A percentile compares a stretch with the other conserved stretches of the same genome.
Evolutionary conservation across 2,797 vertebrate species (phyloP).

Genomic region (Chaenodraco wilsoni): DNA sequence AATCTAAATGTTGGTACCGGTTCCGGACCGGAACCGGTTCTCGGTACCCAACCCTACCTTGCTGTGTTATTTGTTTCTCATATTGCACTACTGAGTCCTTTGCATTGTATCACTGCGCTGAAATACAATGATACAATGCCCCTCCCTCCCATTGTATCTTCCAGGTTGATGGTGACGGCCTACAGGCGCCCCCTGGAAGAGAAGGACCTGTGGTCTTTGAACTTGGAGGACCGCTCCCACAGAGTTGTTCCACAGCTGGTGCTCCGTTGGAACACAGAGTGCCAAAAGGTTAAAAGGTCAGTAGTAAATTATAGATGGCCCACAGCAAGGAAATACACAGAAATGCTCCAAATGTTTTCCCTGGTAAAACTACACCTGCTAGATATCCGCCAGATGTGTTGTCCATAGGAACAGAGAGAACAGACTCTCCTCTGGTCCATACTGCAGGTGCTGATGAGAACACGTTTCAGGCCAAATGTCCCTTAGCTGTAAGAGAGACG

Average conservation of each 20-base stretch:
- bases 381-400: not conserved
- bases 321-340: not conserved
- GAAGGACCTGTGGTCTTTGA: slow-evolving; percentile 94
- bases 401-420: not conserved
- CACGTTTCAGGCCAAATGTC: too few relatives aligned
- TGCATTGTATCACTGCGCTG: not conserved
- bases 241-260: slow-evolving; percentile 88
- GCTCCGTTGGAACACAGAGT: slow-evolving; percentile 88
- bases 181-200: slow-evolving; percentile 90
- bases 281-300: slow-evolving; percentile 88
- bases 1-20: too few relatives aligned
- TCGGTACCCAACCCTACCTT: too few relatives aligned
- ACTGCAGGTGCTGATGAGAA: not conserved
- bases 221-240: slow-evolving; percentile 88
- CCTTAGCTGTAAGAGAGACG: too few relatives aligned
- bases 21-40: too few relatives aligned
- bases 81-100: not conserved
- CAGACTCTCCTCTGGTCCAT: not conserved
- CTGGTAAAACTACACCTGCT: not conserved
- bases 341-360: not conserved
- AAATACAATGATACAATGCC: not conserved
- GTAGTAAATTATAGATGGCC: slow-evolving; percentile 36
- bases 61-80: not conserved
- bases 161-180: slow-evolving; percentile 90
- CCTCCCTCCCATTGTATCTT: not conserved